Base-by-base conservation (phyloP, 2,888 invertebrate genomes). In the Anthrax anthrax region DNA sequence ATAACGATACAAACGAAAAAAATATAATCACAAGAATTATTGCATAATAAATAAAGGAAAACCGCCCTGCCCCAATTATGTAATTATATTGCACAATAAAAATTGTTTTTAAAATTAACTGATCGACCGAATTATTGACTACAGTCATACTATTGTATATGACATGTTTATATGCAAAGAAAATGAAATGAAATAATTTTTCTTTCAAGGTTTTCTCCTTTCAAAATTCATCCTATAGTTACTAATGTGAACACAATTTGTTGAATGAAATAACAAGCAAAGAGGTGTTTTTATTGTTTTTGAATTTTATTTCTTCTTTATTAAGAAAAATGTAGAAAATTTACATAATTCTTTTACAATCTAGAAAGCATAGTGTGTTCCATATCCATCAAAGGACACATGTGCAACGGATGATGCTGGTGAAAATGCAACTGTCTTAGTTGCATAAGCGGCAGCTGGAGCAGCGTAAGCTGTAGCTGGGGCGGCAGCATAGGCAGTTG, bases 281-380 rank as follows among this genome's bases (percentile, higher is more conserved):
- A n/a, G n/a, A n/a, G n/a, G n/a, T n/a, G n/a, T n/a, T n/a, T n/a
- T n/a, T n/a, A n/a, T n/a, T n/a, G n/a, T n/a, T n/a, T n/a, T n/a
- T n/a, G n/a, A n/a, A n/a, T n/a, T n/a, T n/a, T n/a, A n/a, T n/a
- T n/a, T n/a, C n/a, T n/a, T n/a, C n/a, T n/a, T n/a, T n/a, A n/a
- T n/a, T n/a, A n/a, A n/a, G n/a, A n/a, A n/a, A n/a, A n/a, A n/a
- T n/a, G n/a, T n/a, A n/a, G n/a, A n/a, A n/a, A n/a, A n/a, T n/a
- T n/a, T n/a, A n/a, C n/a, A n/a, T n/a, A n/a, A n/a, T n/a, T n/a
- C n/a, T n/a, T n/a, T n/a, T n/a, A 23, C 8, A 23, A 23, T 51
- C 75, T 75, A 80, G 74, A 75, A 80, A 56, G 72, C 77, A 67
- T 80, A 81, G 54, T 74, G 73, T 53, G 76, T 73, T 54, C 76